Conservation (phyloP, 1,140 invertebrate species). For the Drosophila trapezifrons region DNA sequence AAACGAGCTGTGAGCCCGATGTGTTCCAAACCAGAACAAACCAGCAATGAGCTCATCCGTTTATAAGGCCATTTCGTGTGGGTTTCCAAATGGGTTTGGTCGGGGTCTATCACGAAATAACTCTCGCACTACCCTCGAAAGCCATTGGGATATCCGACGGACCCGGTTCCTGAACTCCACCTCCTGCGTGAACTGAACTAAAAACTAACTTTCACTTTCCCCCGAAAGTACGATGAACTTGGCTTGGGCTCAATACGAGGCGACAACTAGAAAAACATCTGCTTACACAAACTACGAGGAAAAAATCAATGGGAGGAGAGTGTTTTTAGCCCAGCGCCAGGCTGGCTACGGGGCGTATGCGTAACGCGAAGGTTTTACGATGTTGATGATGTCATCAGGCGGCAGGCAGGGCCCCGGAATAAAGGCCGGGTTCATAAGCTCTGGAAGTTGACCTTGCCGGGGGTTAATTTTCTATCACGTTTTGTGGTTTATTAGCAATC, state of each 20-base stretch:
- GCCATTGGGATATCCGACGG: slow-evolving; percentile 37
- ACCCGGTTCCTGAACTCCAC: slow-evolving; percentile 10
- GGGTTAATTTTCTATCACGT: slow-evolving; percentile 26
- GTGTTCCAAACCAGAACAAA: slow-evolving; percentile 35
- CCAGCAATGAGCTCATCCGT: slow-evolving; percentile 59
- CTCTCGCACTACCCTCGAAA: slow-evolving; percentile 5
- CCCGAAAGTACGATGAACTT: slow-evolving; percentile 51
- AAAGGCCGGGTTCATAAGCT: slow-evolving; percentile 18
- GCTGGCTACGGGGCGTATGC: slow-evolving; percentile 59
- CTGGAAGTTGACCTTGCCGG: slow-evolving; percentile 40
- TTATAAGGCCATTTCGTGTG: slow-evolving; percentile 39
- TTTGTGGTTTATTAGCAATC: slow-evolving; percentile 17
- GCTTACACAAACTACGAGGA: slow-evolving; percentile 32
- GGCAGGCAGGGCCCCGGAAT: slow-evolving; percentile 21
- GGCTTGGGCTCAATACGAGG: not conserved
- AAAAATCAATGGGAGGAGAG: slow-evolving; percentile 44
- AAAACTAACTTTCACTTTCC: slow-evolving; percentile 74
- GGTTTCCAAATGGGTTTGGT: slow-evolving; percentile 12
- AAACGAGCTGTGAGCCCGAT: slow-evolving; percentile 25
- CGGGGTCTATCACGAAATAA: slow-evolving; percentile 36
- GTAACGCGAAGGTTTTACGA: slow-evolving; percentile 43
- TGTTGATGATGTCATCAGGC: slow-evolving; percentile 62
- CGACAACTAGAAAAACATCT: slow-evolving; percentile 38
- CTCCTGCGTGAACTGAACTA: slow-evolving; percentile 12
- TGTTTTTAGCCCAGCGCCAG: slow-evolving; percentile 46